Base-by-base conservation (phyloP, 2,113 vertebrate genomes). In the Ranitomeya variabilis region DNA sequence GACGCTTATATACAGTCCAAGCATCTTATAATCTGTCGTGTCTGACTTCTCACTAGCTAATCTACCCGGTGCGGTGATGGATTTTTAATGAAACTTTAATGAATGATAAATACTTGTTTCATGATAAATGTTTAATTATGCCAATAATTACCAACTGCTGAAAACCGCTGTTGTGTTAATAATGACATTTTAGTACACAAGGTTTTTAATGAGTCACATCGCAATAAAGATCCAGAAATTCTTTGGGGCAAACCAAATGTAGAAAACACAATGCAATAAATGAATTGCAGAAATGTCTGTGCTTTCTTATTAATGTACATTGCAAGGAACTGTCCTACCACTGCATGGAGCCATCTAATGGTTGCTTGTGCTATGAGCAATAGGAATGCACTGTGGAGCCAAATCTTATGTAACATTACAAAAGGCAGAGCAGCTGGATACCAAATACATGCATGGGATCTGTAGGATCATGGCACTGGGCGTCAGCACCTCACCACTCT, bases 61-160 rank as follows among this genome's bases (percentile, higher is more conserved):
- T 95, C 95, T 93, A 93, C 93, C 94, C 93, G 93, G 86, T 91
- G 91, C 92, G 91, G 92, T 94, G 92, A 96, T 95, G 94, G 94
- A 95, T 95, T 96, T 95, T 96, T 95, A 96, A 96, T 96, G 94
- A 95, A 96, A 95, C 92, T 95, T 95, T 96, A 95, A 95, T 95
- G 95, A 96, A 95, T 95, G 95, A 96, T 95, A 95, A 95, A 96
- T 96, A 95, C 94, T 95, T 90, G 87, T 94, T 95, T 96, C 95
- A 95, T 95, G 94, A 96, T 95, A 96, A 96, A 96, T 95, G 95
- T 96, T 96, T 95, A 96, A 96, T 96, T 96, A 96, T 95, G 96
- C 95, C 95, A 96, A 96, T 96, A 96, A 96, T 96, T 96, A 96
- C 95, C 94, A 95, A 96, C 95, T 95, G 95, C 94, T 95, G 95